phyloP scores from a whole-genome alignment of 2,797 vertebrate species.

The Myotis findleyi region DNA sequence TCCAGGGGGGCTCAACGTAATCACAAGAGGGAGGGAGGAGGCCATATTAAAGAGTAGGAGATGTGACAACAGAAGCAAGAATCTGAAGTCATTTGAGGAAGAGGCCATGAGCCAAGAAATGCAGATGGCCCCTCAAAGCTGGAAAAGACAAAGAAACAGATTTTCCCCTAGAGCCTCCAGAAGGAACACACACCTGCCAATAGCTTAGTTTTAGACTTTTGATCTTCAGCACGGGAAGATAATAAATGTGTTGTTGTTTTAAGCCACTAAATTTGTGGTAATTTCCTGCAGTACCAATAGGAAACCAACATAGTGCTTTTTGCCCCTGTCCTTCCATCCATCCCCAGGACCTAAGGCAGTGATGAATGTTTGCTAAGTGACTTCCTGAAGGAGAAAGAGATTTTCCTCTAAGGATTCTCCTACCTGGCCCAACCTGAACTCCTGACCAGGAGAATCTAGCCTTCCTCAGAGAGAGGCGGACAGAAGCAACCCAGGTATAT shows the following conservation, averaged over 20 bases:
- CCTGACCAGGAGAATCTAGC: background rate
- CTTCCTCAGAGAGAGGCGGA: background rate
- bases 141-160: background rate
- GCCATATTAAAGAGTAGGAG: background rate
- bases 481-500: background rate
- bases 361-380: background rate
- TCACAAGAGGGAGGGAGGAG: background rate
- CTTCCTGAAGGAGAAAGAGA: background rate
- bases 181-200: background rate
- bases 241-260: background rate
- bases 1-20: background rate
- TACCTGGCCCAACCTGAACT: background rate
- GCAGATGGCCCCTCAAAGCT: background rate
- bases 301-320: background rate
- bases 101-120: background rate
- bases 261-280: background rate
- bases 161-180: background rate
- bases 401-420: background rate
- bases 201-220: background rate
- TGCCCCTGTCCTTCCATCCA: background rate
- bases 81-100: background rate
- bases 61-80: background rate
- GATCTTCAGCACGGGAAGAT: background rate
- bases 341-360: background rate
- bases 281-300: background rate